Evolutionary conservation across 2,888 invertebrate species (phyloP), one percentile per base, ranked within the genome.

Genomic region (Tupiocoris notatus): DNA sequence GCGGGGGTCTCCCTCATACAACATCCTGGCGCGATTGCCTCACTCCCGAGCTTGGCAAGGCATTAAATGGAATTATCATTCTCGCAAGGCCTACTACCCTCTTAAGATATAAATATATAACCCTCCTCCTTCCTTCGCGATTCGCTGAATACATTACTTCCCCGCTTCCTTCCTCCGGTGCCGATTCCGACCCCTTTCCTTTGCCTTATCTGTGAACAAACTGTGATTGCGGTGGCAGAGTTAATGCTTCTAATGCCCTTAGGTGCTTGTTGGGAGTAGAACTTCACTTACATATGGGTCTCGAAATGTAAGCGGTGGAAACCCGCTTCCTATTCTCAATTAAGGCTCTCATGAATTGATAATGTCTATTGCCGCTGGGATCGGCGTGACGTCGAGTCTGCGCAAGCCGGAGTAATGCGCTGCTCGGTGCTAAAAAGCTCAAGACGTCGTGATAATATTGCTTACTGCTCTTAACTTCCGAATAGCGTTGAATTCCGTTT

Each of bases 31-130:
- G 12, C 25, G 25, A 65, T 39, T 25, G 25, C 25, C 39, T 65
- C 18, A 39, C 18, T 39, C 18, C 20, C 25, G 12, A 20, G 9
- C 65, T 39, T 39, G 25, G 12, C 39, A 39, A 25, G 65, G 65
- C 25, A 65, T 65, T 65, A 65, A 65, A 24, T 20, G 65, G 65
- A 39, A 65, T 65, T 65, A 65, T 65, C 65, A 39, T 65, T 65
- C 65, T 21, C 39, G 39, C 39, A 7, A 39, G 39, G 39, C 65
- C 39, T 18, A 39, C 39, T 39, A 24, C 64, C 25, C 64, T 6
- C 64, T 7, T 24, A 23, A 64, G 64, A 64, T 64, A 64, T 39
- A 65, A 65, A 39, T 39, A 39, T 39, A 39, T 39, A 39, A 39
- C 39, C 39, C 39, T 12, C 39, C 39, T n/a, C 6, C 39, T 39